Conservation (phyloP, 2,888 invertebrate genomes). For the Lymantria dispar region DNA sequence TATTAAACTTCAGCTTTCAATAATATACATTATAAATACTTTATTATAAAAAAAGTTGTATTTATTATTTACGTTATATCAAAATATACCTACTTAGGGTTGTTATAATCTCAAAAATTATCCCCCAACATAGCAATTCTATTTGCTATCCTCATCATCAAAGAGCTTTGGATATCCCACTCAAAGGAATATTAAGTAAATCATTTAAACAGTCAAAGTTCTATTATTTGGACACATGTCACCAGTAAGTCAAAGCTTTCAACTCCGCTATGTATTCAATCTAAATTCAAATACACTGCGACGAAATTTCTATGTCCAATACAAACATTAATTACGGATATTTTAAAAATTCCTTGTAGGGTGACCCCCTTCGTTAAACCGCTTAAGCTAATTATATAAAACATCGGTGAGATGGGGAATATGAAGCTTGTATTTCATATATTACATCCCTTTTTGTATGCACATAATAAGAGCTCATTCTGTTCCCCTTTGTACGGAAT, state of each 20-base stretch:
- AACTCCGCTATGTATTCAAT: slow-evolving; percentile 52
- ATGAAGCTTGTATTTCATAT: slow-evolving; percentile 57
- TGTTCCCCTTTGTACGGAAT: slow-evolving; percentile 63
- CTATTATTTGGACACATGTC: slow-evolving; percentile 75
- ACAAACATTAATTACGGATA: slow-evolving; percentile 75
- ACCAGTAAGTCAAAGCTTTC: slow-evolving; percentile 45
- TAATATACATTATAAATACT: too few species aligned
- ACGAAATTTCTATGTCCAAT: slow-evolving; percentile 70
- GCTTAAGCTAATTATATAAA: slow-evolving; percentile 80
- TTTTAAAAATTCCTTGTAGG: slow-evolving; percentile 59
- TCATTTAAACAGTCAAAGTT: slow-evolving; percentile 32
- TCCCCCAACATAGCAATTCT: not conserved
- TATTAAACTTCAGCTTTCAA: too few species aligned
- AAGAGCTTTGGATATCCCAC: slow-evolving; percentile 29
- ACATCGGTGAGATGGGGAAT: slow-evolving; percentile 50
- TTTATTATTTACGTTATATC: not conserved
- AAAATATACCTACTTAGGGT: not conserved
- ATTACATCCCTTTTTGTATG: slow-evolving; percentile 54
- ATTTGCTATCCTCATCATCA: slow-evolving; percentile 9
- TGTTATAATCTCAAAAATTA: not conserved
- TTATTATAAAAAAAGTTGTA: too few species aligned
- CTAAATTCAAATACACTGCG: slow-evolving; percentile 66
- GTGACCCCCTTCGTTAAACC: slow-evolving; percentile 64
- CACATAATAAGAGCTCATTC: slow-evolving; percentile 67
- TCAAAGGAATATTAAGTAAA: slow-evolving; percentile 38